These are phyloP conservation scores for Pilophorus perplexus DNA, from an alignment of 2,888 invertebrate species.

Conservation along the genomic window DNA sequence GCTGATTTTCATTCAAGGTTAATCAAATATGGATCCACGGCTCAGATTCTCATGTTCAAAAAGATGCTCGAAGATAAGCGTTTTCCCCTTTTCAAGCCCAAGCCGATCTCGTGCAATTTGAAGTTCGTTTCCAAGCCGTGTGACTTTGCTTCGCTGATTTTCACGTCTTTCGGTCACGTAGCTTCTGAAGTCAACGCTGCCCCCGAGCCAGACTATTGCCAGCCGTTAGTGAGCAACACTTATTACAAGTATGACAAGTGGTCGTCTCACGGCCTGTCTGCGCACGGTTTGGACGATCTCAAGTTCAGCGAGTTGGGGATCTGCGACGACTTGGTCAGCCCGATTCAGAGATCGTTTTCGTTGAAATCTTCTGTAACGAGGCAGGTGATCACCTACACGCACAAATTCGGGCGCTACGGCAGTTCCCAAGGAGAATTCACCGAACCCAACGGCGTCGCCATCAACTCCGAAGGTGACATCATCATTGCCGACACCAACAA, in stretches of 20 bases:
- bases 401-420: slow-evolving; percentile 99
- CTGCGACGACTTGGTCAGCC: slow-evolving; percentile 77
- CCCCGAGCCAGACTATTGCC: slow-evolving; percentile 58
- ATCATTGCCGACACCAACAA: slow-evolving; percentile 98
- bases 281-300: slow-evolving; percentile 39
- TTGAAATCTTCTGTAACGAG: slow-evolving; percentile 96
- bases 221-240: slow-evolving; percentile 6
- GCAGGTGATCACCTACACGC: slow-evolving; percentile 99
- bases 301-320: slow-evolving; percentile 24
- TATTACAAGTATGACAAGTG: slow-evolving; percentile 40
- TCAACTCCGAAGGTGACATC: slow-evolving; percentile 98
- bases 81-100: slow-evolving; percentile 77
- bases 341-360: slow-evolving; percentile 62
- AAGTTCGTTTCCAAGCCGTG: slow-evolving; percentile 97
- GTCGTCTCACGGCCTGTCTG: too few species aligned
- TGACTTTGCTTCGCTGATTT: slow-evolving; percentile 89
- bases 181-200: slow-evolving; percentile 52
- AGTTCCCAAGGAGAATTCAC: slow-evolving; percentile 98
- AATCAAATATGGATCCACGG: slow-evolving; percentile 81
- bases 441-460: slow-evolving; percentile 99
- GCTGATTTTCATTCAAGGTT: slow-evolving; percentile 92
- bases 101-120: slow-evolving; percentile 79
- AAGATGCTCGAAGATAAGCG: slow-evolving; percentile 87
- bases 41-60: slow-evolving; percentile 88
- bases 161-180: slow-evolving; percentile 95